Conservation (phyloP, 2,113 vertebrate species). For the Esox niger region DNA sequence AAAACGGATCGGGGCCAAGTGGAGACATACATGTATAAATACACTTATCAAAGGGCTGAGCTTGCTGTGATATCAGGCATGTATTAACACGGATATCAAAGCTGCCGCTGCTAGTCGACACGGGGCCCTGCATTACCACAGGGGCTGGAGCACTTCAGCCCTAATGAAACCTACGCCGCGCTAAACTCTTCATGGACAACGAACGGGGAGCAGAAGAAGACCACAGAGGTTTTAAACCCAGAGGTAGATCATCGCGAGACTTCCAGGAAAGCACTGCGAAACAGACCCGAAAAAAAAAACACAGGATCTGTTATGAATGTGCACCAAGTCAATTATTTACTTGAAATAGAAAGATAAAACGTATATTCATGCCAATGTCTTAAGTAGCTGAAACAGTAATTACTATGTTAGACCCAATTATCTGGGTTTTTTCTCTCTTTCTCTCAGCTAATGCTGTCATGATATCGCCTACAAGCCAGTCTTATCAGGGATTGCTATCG, state of each 20-base stretch:
- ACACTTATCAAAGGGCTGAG: constrained; percentile 66
- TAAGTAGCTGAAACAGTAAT: too few relatives aligned
- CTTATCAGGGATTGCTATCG: too few relatives aligned
- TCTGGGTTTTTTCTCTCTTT: too few relatives aligned
- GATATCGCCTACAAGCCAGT: too few relatives aligned
- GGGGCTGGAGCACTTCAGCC: constrained; percentile 54
- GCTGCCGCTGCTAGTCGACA: constrained; percentile 28
- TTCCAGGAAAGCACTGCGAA: too few relatives aligned
- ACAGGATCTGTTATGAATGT: too few relatives aligned
- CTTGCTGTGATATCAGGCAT: constrained; percentile 53
- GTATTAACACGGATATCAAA: constrained; percentile 63
- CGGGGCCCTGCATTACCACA: constrained; percentile 11
- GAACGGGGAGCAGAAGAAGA: constrained; percentile 23
- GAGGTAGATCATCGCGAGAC: constrained; percentile 21
- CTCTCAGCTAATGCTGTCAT: too few relatives aligned
- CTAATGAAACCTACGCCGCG: not conserved
- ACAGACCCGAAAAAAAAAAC: too few relatives aligned
- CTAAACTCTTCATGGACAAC: not conserved
- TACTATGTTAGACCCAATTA: too few relatives aligned
- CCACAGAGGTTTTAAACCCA: constrained; percentile 6
- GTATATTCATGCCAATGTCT: too few relatives aligned
- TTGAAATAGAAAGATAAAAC: too few relatives aligned
- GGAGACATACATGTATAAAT: constrained; percentile 61
- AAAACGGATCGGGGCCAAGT: constrained; percentile 47
- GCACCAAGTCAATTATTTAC: too few relatives aligned